Base-by-base conservation (phyloP, 2,113 vertebrate genomes). In the Aviceda subcristata region DNA sequence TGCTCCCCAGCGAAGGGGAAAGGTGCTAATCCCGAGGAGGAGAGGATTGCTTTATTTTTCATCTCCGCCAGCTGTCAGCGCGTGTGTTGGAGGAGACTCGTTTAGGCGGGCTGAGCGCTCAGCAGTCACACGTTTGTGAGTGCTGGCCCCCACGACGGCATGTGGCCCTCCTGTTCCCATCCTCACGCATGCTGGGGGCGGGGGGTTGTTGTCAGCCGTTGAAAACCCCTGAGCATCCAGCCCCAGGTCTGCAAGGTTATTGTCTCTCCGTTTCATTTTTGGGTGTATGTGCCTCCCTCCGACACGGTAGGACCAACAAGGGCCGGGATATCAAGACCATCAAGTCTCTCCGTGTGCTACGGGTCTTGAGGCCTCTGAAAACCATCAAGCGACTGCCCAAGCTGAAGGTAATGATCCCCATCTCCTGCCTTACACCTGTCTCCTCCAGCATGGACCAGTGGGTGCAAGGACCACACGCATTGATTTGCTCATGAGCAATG, bases 331-430 rank as follows among this genome's bases (percentile, higher is more conserved):
- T 99, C 95, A 99, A 99, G 98, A 99, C 99, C 71, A 99, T 99
- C 97, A 99, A 99, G 97, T 99, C 99, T 75, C 98, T 99, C 41
- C 98, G 99, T 86, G 99, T 99, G 48, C 96, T 99, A 20, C 98
- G 99, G 27, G 99, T 99, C 67, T 98, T 99, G 89, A 98, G 99
- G 88, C 99, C 99, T 1, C 98, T 99, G 96, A 99, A 99, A 97
- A 99, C 99, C 73, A 99, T 99, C 97, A 99, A 99, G 96, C 98
- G 99, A 38, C 98, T 99, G 87, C 99, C 99, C n/a, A 99, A 99
- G 96, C 98, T 99, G 82, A 99, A 99, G 99, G 99, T 99, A 97
- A 97, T 0, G 3, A 43, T 66, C 24, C 11, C 29, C 51, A 39
- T 30, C 74, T 60, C 64, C 63, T 72, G 36, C 46, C 46, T 86